Conservation (phyloP, 1,140 invertebrate genomes). For the Zaprionus africanus region DNA sequence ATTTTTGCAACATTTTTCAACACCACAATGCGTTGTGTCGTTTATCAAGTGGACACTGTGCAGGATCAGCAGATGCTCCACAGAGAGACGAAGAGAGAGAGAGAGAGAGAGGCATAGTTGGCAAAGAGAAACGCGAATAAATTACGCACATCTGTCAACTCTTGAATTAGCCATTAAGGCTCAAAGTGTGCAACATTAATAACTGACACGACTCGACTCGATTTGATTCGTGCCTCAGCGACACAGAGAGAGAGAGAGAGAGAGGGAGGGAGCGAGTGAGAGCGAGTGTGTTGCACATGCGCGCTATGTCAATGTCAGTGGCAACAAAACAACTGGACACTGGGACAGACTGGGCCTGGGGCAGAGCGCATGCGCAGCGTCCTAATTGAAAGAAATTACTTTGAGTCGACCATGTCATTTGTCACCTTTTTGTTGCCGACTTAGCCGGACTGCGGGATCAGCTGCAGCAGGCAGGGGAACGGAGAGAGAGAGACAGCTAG, state of each 20-base stretch:
- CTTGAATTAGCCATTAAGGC: conserved; percentile 84
- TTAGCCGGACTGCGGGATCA: conserved; percentile 20
- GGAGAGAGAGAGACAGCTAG: not conserved
- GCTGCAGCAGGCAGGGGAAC: not conserved
- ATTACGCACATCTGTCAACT: conserved; percentile 84
- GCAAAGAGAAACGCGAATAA: conserved; percentile 70
- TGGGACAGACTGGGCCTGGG: conserved; percentile 1
- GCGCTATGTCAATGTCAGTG: conserved; percentile 83
- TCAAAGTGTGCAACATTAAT: conserved; percentile 84
- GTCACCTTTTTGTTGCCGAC: conserved; percentile 75
- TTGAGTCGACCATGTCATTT: conserved; percentile 78
- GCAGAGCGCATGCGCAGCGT: conserved; percentile 55
- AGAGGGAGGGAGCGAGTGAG: conserved; percentile 17
- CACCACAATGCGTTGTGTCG: conserved; percentile 71
- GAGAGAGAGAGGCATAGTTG: conserved; percentile 33
- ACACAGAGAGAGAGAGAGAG: conserved; percentile 8
- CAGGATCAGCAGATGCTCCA: conserved; percentile 44
- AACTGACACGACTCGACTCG: conserved; percentile 74
- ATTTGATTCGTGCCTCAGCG: conserved; percentile 73
- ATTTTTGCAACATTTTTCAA: conserved; percentile 77
- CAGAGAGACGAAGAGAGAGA: conserved; percentile 9
- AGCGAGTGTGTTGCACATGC: conserved; percentile 55
- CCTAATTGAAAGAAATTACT: conserved; percentile 85
- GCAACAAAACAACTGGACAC: conserved; percentile 70
- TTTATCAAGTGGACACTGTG: conserved; percentile 62